A percentile compares a stretch with the other conserved stretches of the same genome.
Evolutionary conservation across 2,113 vertebrate genomes (phyloP).

Genomic region (Heptranchias perlo): DNA sequence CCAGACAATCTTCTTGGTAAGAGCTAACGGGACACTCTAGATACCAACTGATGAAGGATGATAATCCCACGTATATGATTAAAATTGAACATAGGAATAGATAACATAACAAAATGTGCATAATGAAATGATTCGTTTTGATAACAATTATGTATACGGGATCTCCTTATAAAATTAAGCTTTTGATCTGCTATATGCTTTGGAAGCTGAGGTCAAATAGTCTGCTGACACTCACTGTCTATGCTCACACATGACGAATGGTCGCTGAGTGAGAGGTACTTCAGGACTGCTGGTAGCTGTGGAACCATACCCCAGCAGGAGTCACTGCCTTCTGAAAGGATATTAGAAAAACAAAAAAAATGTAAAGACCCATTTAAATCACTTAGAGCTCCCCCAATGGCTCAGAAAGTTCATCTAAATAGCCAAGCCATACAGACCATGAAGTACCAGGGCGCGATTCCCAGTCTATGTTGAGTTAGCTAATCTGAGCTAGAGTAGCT

Average conservation of each 20-base stretch:
- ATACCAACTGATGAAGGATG: neutral
- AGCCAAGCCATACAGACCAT: neutral
- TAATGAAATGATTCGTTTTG: neutral
- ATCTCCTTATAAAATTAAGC: neutral
- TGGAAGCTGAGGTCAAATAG: neutral
- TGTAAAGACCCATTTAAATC: neutral
- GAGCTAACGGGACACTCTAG: neutral
- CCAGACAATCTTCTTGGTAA: neutral
- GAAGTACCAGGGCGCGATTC: no score
- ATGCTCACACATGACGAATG: neutral
- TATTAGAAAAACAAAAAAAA: neutral
- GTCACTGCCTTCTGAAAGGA: neutral
- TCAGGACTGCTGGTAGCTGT: neutral
- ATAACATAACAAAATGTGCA: neutral
- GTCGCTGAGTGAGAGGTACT: neutral
- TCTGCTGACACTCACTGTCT: neutral
- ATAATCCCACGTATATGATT: neutral
- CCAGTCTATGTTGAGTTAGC: no score
- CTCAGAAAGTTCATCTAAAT: neutral
- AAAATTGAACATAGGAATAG: neutral
- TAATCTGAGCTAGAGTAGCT: no score
- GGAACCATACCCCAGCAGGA: neutral
- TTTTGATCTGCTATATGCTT: neutral
- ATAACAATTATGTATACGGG: neutral
- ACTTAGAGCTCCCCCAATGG: neutral